phyloP scores from a whole-genome alignment of 2,113 vertebrate species.

The Tragelaphus buxtoni region DNA sequence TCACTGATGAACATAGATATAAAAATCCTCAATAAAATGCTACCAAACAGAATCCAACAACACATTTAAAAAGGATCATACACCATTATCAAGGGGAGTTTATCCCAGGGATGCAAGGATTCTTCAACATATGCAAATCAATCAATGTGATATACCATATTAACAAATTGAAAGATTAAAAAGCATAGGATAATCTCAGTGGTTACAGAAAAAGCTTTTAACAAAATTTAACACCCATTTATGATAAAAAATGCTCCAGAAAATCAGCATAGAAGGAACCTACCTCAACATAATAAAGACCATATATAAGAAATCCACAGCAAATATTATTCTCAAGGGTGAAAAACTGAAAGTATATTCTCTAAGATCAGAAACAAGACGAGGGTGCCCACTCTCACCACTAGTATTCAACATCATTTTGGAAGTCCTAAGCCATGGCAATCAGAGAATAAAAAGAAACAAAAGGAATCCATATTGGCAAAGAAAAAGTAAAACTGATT shows the following conservation, averaged over 20 bases:
- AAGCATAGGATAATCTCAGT: not conserved
- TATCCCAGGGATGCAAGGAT: not conserved
- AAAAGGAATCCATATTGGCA: not conserved
- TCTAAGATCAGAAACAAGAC: not conserved
- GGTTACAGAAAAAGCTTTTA: not conserved
- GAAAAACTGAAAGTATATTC: not conserved
- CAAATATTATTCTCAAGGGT: not conserved
- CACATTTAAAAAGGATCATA: not conserved
- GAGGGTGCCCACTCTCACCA: not conserved
- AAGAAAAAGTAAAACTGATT: not conserved
- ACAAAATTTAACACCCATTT: not conserved
- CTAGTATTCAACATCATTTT: not conserved
- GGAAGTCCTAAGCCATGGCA: not conserved
- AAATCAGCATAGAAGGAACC: not conserved
- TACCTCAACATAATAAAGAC: not conserved
- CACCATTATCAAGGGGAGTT: not conserved
- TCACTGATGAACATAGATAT: not conserved
- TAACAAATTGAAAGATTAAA: not conserved
- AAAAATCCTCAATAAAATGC: not conserved
- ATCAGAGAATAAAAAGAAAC: not conserved
- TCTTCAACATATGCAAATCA: not conserved
- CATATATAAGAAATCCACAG: not conserved
- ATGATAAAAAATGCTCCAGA: not conserved
- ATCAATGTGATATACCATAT: not conserved
- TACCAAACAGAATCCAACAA: not conserved